Conservation (phyloP, 2,113 vertebrate genomes). For the Leuciscus idus region DNA sequence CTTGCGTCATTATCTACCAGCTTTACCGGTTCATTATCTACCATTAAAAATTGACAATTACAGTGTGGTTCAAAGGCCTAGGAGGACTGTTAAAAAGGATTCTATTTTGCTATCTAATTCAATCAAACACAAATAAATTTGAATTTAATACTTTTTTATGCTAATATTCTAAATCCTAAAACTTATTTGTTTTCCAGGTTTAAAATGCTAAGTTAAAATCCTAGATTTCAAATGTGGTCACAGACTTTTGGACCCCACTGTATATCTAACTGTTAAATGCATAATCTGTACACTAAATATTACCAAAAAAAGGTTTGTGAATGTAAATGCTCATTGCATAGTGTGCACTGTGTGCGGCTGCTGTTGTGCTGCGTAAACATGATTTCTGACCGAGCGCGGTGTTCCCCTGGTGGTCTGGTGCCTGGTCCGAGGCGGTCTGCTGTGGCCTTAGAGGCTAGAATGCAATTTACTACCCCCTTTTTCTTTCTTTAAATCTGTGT, state of each 20-base stretch:
- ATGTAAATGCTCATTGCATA: conserved; percentile 1
- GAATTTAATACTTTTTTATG: background rate
- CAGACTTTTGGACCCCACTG: background rate
- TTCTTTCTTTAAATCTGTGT: conserved; percentile 80
- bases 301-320: background rate
- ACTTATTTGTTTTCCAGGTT: background rate
- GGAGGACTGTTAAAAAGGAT: background rate
- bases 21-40: background rate
- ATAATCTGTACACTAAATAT: background rate
- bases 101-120: background rate
- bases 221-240: background rate
- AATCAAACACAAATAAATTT: background rate
- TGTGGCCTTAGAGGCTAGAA: conserved; percentile 67
- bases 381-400: background rate
- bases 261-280: background rate
- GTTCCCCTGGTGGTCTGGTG: conserved; percentile 44
- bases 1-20: background rate
- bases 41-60: background rate
- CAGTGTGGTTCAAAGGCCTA: background rate
- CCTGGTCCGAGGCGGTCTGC: conserved; percentile 54
- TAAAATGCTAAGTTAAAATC: background rate
- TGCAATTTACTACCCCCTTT: conserved; percentile 85
- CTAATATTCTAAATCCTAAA: background rate
- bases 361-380: conserved; percentile 39
- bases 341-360: background rate